Base-by-base conservation (phyloP, 2,888 invertebrate species). In the Melinaea menophilus region DNA sequence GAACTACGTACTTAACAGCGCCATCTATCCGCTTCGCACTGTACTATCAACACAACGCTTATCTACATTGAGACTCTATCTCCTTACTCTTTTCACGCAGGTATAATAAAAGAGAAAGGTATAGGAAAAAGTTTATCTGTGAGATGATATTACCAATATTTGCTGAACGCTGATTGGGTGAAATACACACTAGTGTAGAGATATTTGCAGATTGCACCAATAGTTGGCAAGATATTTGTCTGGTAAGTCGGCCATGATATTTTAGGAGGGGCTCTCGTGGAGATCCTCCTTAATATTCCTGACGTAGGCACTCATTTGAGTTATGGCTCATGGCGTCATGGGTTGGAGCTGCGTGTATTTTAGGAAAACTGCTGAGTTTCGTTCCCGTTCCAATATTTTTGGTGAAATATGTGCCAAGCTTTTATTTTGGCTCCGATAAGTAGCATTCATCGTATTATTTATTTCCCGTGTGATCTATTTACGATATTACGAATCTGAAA, bases 261-360 rank as follows among this genome's bases (percentile, higher is more conserved):
- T 89, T 86, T 79, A 89, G 90, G 90, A 84, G 90, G 86, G 73
- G 89, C 79, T 76, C 77, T 71, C 67, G 63, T 69, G 74, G 78
- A 85, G 85, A 79, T 81, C 88, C 90, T 89, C 90, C 90, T 90
- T 90, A 84, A 85, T 87, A 89, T 90, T 88, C 89, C 82, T 84
- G 81, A 86, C 86, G 86, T 88, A 85, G 82, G 85, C 88, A 84
- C 78, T 81, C 89, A 90, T 89, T 90, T 89, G 83, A 85, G 86
- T 88, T 88, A 90, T 90, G 80, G 82, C 74, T 76, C 80, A 88
- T 87, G 88, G 84, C 81, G 83, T 76, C 80, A 87, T 86, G 84
- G 82, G 80, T 81, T 77, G 81, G 81, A 76, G 79, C 78, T 84
- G 87, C 84, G 86, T 61, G 73, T 73, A 73, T 84, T 84, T 80